Percentiles rank a stretch among this genome's conserved stretches.
phyloP scores from a whole-genome alignment of 2,797 vertebrate species.

The Dipus sagitta region DNA sequence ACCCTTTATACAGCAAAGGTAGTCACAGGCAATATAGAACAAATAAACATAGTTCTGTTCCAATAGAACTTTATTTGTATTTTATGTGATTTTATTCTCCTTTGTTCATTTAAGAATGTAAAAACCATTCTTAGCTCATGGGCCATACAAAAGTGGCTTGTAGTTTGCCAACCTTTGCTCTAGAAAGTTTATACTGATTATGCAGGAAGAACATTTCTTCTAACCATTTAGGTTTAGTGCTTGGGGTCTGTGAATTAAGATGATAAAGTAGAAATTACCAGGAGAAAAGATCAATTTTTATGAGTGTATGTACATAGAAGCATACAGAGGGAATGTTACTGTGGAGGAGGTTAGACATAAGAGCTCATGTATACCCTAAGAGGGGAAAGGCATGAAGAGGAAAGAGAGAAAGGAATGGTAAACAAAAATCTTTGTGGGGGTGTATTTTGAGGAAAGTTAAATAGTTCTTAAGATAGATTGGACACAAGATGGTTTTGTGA shows the following conservation, averaged over 20 bases:
- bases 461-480: not conserved
- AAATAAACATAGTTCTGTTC: not conserved
- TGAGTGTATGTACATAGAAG: not conserved
- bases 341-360: not conserved
- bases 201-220: not conserved
- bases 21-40: too few relatives aligned
- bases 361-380: not conserved
- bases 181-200: not conserved
- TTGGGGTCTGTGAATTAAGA: slow-evolving; percentile 21
- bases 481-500: not conserved
- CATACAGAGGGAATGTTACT: not conserved
- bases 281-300: not conserved
- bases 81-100: not conserved
- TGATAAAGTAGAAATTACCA: not conserved
- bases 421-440: too few relatives aligned
- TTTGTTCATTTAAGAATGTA: too few relatives aligned
- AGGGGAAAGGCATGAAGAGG: not conserved
- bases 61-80: not conserved
- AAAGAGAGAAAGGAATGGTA: not conserved
- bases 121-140: too few relatives aligned
- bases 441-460: not conserved
- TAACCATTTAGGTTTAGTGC: not conserved
- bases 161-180: not conserved
- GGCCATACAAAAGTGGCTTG: not conserved
- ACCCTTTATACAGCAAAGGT: not conserved